Evolutionary conservation across 30 jellyfish, hydroid and myxozoan genomes (phyloP).

Genomic region (Aurelia sp.): DNA sequence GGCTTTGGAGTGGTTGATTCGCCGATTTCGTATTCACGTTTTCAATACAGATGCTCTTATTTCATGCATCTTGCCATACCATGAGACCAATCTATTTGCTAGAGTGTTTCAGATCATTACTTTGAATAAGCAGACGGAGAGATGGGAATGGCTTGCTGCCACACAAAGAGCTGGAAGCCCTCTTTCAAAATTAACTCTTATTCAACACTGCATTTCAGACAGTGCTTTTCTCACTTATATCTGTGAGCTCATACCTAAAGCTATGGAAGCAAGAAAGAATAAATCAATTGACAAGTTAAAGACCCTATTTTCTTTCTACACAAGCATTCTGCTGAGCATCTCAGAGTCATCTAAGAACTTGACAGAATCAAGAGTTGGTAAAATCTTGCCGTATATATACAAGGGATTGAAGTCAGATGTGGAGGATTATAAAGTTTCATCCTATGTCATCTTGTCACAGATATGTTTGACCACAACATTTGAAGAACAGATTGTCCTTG

Average conservation of each 20-base stretch:
- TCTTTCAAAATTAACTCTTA: conserved; percentile 63
- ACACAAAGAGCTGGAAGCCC: conserved; percentile 66
- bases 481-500: conserved; percentile 34
- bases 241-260: conserved; percentile 75
- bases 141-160: conserved; percentile 81
- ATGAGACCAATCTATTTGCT: conserved; percentile 86
- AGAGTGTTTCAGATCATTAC: conserved; percentile 70
- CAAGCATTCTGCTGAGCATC: conserved; percentile 74
- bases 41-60: conserved; percentile 73
- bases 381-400: conserved; percentile 62
- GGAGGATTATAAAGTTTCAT: conserved; percentile 71
- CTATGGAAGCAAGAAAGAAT: conserved; percentile 27
- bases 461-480: conserved; percentile 45
- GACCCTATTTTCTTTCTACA: conserved; percentile 75
- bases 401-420: conserved; percentile 73
- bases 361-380: conserved; percentile 52
- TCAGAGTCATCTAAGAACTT: conserved; percentile 49
- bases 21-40: conserved; percentile 81
- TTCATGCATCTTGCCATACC: conserved; percentile 87
- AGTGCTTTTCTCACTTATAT: conserved; percentile 52
- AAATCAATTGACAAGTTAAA: conserved; percentile 48
- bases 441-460: conserved; percentile 76
- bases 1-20: conserved; percentile 87
- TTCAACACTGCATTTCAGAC: conserved; percentile 67
- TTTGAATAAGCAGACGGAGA: conserved; percentile 23